Percentiles rank a stretch among this genome's conserved stretches.
These are phyloP conservation scores for Meriones psammophilus DNA, from an alignment of 2,797 vertebrate genomes.

Conservation along the genomic window DNA sequence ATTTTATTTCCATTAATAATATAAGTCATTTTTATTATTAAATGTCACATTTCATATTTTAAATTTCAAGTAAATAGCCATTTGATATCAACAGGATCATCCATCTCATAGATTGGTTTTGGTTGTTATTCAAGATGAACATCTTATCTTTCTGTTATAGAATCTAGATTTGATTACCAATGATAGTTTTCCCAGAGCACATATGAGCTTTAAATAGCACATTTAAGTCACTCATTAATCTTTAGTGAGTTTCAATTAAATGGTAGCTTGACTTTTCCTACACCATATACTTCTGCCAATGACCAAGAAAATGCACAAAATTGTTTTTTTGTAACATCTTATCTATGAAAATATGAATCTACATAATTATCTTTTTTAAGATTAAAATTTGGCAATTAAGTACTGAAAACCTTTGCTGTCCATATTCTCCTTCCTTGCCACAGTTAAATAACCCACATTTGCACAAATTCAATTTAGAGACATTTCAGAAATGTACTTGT, in stretches of 20 bases:
- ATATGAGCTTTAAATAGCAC: neutral
- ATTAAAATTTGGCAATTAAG: conserved; percentile 47
- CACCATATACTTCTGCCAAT: neutral
- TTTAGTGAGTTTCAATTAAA: conserved; percentile 43
- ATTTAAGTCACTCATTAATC: conserved; percentile 7
- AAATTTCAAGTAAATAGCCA: neutral
- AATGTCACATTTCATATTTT: conserved; percentile 27
- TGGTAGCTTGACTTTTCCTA: neutral
- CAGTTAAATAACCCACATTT: conserved; percentile 40
- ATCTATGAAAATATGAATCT: conserved; percentile 11
- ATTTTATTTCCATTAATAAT: conserved; percentile 51
- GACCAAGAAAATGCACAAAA: conserved; percentile 5
- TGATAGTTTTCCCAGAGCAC: neutral
- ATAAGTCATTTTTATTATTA: conserved; percentile 36
- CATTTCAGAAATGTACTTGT: conserved; percentile 41
- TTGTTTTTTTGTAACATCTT: neutral
- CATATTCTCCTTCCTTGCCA: neutral
- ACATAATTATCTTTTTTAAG: conserved; percentile 4
- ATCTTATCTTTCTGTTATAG: neutral
- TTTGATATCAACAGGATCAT: conserved; percentile 34
- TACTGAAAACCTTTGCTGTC: conserved; percentile 27
- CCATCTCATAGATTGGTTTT: neutral
- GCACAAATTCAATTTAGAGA: conserved; percentile 57
- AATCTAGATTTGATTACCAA: conserved; percentile 28
- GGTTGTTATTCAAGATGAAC: neutral